These are phyloP conservation scores for Cephus runcator DNA, from an alignment of 2,888 invertebrate species.

Conservation along the genomic window DNA sequence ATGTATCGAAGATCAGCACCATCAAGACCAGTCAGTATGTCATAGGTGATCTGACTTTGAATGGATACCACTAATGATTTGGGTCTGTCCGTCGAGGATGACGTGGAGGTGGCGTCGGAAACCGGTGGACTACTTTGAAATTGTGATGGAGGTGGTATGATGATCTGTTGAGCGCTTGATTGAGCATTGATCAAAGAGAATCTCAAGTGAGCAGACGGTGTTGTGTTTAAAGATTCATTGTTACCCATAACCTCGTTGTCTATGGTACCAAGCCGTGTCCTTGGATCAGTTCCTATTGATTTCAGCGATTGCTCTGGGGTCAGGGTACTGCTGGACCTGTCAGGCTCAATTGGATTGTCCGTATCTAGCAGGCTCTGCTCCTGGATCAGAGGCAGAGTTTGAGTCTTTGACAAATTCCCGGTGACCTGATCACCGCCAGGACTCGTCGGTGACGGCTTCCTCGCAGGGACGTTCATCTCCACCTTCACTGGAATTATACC, in stretches of 20 bases:
- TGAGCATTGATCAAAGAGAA: conserved; percentile 34
- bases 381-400: conserved; percentile 70
- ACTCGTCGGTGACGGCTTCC: conserved; percentile 59
- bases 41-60: conserved; percentile 75
- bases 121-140: conserved; percentile 77
- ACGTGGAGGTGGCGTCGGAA: conserved; percentile 71
- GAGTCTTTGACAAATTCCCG: conserved; percentile 47
- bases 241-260: conserved; percentile 6
- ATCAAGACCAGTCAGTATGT: conserved; percentile 82
- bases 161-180: conserved; percentile 68
- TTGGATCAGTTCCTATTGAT: conserved; percentile 36
- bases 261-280: background rate
- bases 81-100: conserved; percentile 51
- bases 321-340: conserved; percentile 57
- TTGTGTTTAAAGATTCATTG: conserved; percentile 34
- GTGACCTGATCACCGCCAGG: conserved; percentile 54
- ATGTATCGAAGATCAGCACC: conserved; percentile 89
- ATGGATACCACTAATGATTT: conserved; percentile 61
- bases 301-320: conserved; percentile 59
- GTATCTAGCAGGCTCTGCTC: conserved; percentile 74
- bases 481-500: conserved; percentile 40
- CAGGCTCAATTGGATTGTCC: conserved; percentile 67
- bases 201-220: conserved; percentile 43
- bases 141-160: conserved; percentile 80
- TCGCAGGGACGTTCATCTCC: conserved; percentile 29